These are phyloP conservation scores for Sericinus montela DNA, from an alignment of 2,888 invertebrate genomes.

Conservation along the genomic window DNA sequence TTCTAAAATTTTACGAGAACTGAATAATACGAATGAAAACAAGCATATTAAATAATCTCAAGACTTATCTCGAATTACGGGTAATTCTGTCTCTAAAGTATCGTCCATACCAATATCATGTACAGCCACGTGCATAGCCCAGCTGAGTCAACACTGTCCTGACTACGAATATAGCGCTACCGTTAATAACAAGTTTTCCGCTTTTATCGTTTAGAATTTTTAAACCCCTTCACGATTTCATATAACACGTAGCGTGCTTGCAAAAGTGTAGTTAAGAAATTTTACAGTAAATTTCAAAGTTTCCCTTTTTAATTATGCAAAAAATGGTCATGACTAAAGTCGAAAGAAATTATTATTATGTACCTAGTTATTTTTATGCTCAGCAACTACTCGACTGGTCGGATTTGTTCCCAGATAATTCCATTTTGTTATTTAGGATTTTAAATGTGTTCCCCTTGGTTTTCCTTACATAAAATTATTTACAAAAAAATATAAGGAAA, in stretches of 20 bases:
- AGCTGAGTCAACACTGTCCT: conserved; percentile 33
- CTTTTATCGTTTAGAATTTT: not conserved
- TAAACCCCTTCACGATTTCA: not conserved
- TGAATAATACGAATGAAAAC: not conserved
- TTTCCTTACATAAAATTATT: too few relatives aligned
- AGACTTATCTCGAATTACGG: conserved; percentile 4
- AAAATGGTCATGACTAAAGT: too few relatives aligned
- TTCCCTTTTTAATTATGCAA: too few relatives aligned
- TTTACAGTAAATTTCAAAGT: too few relatives aligned
- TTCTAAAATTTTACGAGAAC: not conserved
- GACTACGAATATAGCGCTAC: conserved; percentile 11
- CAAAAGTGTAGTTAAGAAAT: too few relatives aligned
- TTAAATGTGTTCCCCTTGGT: too few relatives aligned
- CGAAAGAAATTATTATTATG: too few relatives aligned
- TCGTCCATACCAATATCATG: conserved; percentile 25
- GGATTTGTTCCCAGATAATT: too few relatives aligned
- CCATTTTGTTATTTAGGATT: too few relatives aligned
- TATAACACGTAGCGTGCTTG: not conserved
- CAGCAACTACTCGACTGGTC: too few relatives aligned
- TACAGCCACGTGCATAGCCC: conserved; percentile 33
- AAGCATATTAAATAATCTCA: conserved; percentile 8
- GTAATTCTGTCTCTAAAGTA: not conserved
- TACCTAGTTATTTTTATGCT: too few relatives aligned
- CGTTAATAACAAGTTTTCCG: conserved; percentile 6
- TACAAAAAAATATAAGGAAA: too few relatives aligned